Conservation (phyloP, 1,140 invertebrate species). For the Micrasema minimum region DNA sequence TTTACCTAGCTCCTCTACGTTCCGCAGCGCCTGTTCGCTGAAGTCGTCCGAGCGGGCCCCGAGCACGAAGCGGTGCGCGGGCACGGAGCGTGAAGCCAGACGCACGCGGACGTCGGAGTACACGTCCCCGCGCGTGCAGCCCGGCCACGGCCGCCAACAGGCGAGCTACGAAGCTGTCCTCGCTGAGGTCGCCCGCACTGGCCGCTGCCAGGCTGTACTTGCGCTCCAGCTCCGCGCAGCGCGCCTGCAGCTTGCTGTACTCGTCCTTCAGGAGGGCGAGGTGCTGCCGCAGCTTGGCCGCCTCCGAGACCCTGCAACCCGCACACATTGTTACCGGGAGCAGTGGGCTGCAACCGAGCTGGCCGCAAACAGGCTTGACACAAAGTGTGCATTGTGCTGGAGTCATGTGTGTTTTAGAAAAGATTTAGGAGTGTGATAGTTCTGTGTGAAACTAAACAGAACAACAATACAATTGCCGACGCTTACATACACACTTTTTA, state of each 20-base stretch:
- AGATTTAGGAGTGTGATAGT: too few relatives aligned
- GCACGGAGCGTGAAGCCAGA: constrained; percentile 72
- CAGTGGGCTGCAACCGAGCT: too few relatives aligned
- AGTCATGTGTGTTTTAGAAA: too few relatives aligned
- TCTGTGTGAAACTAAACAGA: too few relatives aligned
- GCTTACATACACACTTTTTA: too few relatives aligned
- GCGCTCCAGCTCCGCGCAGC: constrained; percentile 83
- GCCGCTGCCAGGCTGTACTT: constrained; percentile 82
- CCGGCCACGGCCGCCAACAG: constrained; percentile 83
- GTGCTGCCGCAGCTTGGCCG: constrained; percentile 87
- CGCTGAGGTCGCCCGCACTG: constrained; percentile 64
- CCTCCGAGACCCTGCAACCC: constrained; percentile 63
- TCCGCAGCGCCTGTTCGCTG: constrained; percentile 75
- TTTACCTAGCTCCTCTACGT: constrained; percentile 76
- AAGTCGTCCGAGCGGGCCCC: constrained; percentile 88
- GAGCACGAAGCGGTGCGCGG: constrained; percentile 91
- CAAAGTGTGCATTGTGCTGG: neutral
- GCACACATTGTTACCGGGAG: neutral
- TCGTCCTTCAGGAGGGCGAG: constrained; percentile 87
- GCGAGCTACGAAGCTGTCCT: constrained; percentile 82
- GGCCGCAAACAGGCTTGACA: neutral
- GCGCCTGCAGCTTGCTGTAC: constrained; percentile 89
- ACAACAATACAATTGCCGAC: too few relatives aligned
- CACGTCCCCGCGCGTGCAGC: constrained; percentile 79
- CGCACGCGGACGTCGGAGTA: constrained; percentile 83